Conservation (phyloP, 1,140 invertebrate genomes). For the Colletes latitarsis region DNA sequence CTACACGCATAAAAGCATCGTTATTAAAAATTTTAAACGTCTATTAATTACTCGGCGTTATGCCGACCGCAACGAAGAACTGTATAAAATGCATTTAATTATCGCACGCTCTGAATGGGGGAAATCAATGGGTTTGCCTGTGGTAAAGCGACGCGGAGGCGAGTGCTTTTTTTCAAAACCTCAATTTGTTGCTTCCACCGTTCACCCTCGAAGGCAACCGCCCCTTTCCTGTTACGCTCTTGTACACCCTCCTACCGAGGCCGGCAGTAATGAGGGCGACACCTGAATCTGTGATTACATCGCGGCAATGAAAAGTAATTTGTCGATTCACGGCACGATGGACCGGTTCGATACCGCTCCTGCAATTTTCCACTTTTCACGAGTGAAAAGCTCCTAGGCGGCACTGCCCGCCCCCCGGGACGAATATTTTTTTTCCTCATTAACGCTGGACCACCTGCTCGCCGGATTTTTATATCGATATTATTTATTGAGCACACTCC, state of each 20-base stretch:
- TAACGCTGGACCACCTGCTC: conserved; percentile 13
- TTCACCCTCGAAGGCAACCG: conserved; percentile 30
- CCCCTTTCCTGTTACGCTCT: conserved; percentile 61
- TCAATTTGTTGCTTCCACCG: conserved; percentile 71
- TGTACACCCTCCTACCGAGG: conserved; percentile 43
- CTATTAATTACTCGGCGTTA: conserved; percentile 78
- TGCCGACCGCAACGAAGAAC: conserved; percentile 62
- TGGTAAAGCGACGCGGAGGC: conserved; percentile 65
- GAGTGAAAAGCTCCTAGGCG: conserved; percentile 50
- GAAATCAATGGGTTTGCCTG: conserved; percentile 77
- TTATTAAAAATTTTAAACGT: conserved; percentile 80
- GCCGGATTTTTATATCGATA: conserved; percentile 23
- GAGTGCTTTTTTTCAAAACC: conserved; percentile 72
- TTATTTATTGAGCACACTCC: conserved; percentile 14
- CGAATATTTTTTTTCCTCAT: conserved; percentile 44
- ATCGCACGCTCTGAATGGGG: conserved; percentile 72
- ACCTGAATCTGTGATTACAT: conserved; percentile 69
- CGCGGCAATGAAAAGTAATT: conserved; percentile 69
- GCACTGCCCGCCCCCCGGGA: background rate
- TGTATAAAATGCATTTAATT: conserved; percentile 79
- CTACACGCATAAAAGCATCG: conserved; percentile 73
- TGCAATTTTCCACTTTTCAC: conserved; percentile 65
- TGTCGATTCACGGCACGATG: conserved; percentile 68
- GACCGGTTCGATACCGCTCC: conserved; percentile 62
- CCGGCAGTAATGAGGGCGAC: conserved; percentile 63